Evolutionary conservation across 2,113 vertebrate genomes (phyloP).

Genomic region (Ameiurus melas): DNA sequence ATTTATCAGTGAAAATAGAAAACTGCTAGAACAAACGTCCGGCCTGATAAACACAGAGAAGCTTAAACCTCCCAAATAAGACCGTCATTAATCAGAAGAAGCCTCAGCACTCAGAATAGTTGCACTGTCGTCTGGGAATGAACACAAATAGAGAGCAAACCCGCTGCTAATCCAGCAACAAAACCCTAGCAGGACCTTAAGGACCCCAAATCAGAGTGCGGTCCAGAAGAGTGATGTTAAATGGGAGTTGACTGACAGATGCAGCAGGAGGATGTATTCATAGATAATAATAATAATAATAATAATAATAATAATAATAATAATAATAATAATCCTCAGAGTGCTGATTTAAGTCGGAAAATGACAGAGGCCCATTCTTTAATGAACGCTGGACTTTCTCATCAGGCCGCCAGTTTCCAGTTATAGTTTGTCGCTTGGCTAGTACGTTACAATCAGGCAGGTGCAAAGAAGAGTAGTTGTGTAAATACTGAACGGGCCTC

Average conservation of each 20-base stretch:
- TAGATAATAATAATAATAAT: not conserved
- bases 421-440: not conserved
- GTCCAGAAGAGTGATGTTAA: conserved; percentile 23
- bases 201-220: conserved; percentile 3
- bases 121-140: not conserved
- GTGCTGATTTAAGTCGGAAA: conserved; percentile 35
- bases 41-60: not conserved
- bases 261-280: conserved; percentile 22
- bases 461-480: not conserved
- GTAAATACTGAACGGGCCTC: conserved; percentile 2
- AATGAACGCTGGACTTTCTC: conserved; percentile 33
- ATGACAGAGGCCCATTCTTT: conserved; percentile 14
- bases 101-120: not conserved
- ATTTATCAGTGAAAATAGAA: not conserved
- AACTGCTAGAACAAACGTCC: not conserved
- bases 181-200: conserved; percentile 16
- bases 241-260: conserved; percentile 31
- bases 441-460: conserved; percentile 8
- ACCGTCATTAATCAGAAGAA: not conserved
- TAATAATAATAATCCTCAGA: conserved; percentile 23
- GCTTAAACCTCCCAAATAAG: not conserved
- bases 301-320: conserved; percentile 5
- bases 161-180: not conserved
- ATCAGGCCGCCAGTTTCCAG: not conserved
- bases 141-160: not conserved